phyloP scores from a whole-genome alignment of 1,140 invertebrate species.

The Sycophila sp. region DNA sequence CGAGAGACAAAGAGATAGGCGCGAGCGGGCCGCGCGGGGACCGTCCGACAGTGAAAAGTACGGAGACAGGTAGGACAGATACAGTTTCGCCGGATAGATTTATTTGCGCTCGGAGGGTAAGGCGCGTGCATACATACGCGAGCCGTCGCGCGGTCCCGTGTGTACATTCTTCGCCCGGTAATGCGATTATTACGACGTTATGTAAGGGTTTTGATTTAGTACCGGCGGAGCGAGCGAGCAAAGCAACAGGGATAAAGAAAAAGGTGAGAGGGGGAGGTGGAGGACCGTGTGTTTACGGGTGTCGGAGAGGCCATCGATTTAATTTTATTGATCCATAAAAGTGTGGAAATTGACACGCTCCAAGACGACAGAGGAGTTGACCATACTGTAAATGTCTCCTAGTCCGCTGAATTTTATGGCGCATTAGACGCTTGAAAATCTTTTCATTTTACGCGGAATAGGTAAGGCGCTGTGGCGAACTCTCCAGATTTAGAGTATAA shows the following conservation, averaged over 20 bases:
- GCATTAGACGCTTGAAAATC: not conserved
- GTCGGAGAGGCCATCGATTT: constrained; percentile 20
- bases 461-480: too few species aligned
- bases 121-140: not conserved
- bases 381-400: not conserved
- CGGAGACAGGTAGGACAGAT: constrained; percentile 9
- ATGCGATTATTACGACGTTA: constrained; percentile 34
- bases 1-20: constrained; percentile 13
- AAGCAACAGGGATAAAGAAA: not conserved
- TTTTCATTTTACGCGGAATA: not conserved
- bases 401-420: not conserved
- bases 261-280: not conserved
- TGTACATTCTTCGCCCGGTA: constrained; percentile 20
- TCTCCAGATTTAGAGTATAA: too few species aligned
- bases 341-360: constrained; percentile 14
- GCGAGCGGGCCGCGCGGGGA: not conserved
- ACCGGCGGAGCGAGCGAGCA: too few species aligned
- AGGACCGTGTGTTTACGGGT: not conserved
- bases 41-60: not conserved
- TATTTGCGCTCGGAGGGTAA: constrained; percentile 13
- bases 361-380: not conserved
- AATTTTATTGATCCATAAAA: constrained; percentile 34
- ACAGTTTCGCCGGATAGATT: constrained; percentile 25
- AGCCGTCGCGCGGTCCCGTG: constrained; percentile 1
- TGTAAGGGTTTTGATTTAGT: constrained; percentile 33